Percentiles rank a stretch among this genome's conserved stretches.
phyloP scores from a whole-genome alignment of 1,140 invertebrate genomes.

The Hypothenemus hampei region DNA sequence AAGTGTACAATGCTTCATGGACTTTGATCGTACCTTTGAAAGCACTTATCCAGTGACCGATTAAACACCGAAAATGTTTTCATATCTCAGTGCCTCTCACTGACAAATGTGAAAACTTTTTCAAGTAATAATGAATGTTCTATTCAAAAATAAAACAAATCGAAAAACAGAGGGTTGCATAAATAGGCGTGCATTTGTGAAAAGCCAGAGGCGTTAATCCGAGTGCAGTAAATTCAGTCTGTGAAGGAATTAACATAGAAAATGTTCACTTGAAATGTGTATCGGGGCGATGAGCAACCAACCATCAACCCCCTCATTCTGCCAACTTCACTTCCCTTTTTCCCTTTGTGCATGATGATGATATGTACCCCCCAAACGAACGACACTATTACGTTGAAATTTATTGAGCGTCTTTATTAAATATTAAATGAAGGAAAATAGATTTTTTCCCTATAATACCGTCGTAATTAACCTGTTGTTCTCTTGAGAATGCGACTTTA shows the following conservation, averaged over 20 bases:
- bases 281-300: conserved; percentile 1
- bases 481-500: background rate
- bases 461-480: background rate
- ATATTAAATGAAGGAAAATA: background rate
- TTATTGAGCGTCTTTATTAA: conserved; percentile 6
- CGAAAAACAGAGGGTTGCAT: too few species aligned
- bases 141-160: too few species aligned
- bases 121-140: too few species aligned
- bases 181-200: background rate
- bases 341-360: background rate
- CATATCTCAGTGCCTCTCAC: too few species aligned
- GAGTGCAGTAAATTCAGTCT: background rate
- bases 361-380: background rate
- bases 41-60: too few species aligned
- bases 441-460: background rate
- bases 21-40: too few species aligned
- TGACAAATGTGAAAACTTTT: too few species aligned
- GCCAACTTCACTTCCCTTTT: background rate
- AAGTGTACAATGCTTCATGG: too few species aligned
- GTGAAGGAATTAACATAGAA: conserved; percentile 4
- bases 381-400: background rate
- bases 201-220: conserved; percentile 5
- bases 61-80: too few species aligned
- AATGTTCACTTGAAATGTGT: conserved; percentile 7
- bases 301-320: too few species aligned